Base-by-base conservation (phyloP, 2,113 vertebrate species). In the Leptobrachium ailaonicum region DNA sequence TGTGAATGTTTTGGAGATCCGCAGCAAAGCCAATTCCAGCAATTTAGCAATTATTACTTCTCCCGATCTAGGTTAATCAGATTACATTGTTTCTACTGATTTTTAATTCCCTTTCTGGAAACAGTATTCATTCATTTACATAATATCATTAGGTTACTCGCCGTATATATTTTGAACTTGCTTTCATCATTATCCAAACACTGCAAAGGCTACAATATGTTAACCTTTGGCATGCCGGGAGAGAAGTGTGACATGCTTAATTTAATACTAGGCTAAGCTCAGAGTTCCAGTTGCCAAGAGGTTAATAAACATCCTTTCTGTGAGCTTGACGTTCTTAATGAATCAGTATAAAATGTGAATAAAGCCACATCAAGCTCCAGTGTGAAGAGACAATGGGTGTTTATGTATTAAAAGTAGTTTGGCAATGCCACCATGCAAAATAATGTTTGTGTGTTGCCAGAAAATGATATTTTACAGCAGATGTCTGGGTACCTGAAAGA, bases 401-500 rank as follows among this genome's bases (percentile, higher is more conserved):
- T 32, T 32, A 32, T 32, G 20, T 32, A 32, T 32, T 32, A 32
- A 32, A 32, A 32, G 20, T 32, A 32, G 20, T 78, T n/a, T 71
- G 76, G 76, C 76, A 41, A 10, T 58, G 58, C 43, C 4, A 43
- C 13, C 40, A 32, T 71, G 67, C 76, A 66, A 71, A 77, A 45
- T 12, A 7, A 60, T 56, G 58, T 78, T 66, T 71, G 41, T 62
- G 6, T 41, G 41, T 71, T 78, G 76, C 76, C 76, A 71, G 47
- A 63, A 71, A n/a, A 67, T 32, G 20, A 32, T 40, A 68, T 50
- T 7, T 63, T 20, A 13, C 54, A 78, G 76, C 76, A 78, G 76
- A 78, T 78, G 67, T 63, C 67, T 77, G 10, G 45, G 69, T 78
- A 71, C 76, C 76, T 71, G 67, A 63, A 78, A 78, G 76, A 78